Conservation (phyloP, 2,888 invertebrate genomes). For the Scaptomyza flava region DNA sequence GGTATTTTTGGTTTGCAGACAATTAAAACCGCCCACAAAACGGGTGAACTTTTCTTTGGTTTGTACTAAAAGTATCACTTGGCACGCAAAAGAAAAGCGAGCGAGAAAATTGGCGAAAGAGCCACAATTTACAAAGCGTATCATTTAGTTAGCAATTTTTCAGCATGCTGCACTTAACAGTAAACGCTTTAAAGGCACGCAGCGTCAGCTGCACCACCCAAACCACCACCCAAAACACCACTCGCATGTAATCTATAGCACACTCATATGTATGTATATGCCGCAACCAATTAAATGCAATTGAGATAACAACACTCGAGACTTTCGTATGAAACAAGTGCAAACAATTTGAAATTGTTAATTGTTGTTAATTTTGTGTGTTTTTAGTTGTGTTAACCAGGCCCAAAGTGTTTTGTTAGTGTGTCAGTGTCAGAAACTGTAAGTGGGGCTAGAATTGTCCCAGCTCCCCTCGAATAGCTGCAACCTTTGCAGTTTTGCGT, state of each 20-base stretch:
- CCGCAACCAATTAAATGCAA: constrained; percentile 63
- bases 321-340: constrained; percentile 18
- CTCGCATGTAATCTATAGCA: constrained; percentile 33
- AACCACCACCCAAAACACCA: constrained; percentile 17
- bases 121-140: constrained; percentile 76
- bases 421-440: constrained; percentile 18
- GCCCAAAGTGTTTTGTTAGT: constrained; percentile 34
- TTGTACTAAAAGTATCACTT: constrained; percentile 72
- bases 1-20: constrained; percentile 56
- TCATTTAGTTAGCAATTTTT: constrained; percentile 80
- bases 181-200: constrained; percentile 71
- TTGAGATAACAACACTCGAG: constrained; percentile 61
- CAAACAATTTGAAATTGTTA: constrained; percentile 29
- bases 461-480: constrained; percentile 28
- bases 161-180: constrained; percentile 74
- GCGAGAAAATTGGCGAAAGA: constrained; percentile 70
- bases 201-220: constrained; percentile 24
- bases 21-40: constrained; percentile 63
- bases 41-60: constrained; percentile 26
- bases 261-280: constrained; percentile 9
- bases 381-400: constrained; percentile 72
- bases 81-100: constrained; percentile 77
- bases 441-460: background rate
- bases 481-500: constrained; percentile 65
- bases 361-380: constrained; percentile 66